Percentiles rank a stretch among this genome's conserved stretches.
phyloP scores from a whole-genome alignment of 1,140 invertebrate species.

The Linepithema humile region DNA sequence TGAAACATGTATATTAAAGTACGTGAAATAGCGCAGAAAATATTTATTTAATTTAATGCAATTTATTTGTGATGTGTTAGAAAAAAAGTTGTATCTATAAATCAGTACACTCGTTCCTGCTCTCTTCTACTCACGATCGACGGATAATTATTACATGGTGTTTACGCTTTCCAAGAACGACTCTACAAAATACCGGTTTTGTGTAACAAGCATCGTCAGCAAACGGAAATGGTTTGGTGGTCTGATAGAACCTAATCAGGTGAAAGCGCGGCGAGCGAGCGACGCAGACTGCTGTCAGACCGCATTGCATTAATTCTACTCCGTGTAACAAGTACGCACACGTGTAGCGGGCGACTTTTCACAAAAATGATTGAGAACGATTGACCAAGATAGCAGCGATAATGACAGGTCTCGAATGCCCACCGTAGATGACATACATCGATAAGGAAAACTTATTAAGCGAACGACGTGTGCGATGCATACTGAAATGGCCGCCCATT shows the following conservation, averaged over 20 bases:
- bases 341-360: slow-evolving; percentile 47
- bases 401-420: slow-evolving; percentile 64
- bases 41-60: neutral
- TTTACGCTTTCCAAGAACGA: slow-evolving; percentile 18
- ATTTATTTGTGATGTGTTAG: neutral
- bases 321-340: slow-evolving; percentile 45
- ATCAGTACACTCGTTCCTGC: neutral
- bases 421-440: slow-evolving; percentile 73
- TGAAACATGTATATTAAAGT: neutral
- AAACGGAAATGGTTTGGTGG: slow-evolving; percentile 57
- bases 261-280: slow-evolving; percentile 57
- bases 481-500: slow-evolving; percentile 54
- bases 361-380: slow-evolving; percentile 70
- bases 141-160: slow-evolving; percentile 31
- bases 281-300: slow-evolving; percentile 52
- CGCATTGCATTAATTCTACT: slow-evolving; percentile 45
- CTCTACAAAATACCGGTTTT: neutral
- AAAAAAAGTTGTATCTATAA: neutral
- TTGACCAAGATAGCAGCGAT: slow-evolving; percentile 63
- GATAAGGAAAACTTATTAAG: slow-evolving; percentile 73
- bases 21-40: no score
- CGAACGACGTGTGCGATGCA: slow-evolving; percentile 58
- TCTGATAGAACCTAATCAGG: slow-evolving; percentile 65
- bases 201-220: slow-evolving; percentile 2
- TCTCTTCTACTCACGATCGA: neutral